Evolutionary conservation across 1,140 invertebrate genomes (phyloP).

Genomic region (Palaemon carinicauda): DNA sequence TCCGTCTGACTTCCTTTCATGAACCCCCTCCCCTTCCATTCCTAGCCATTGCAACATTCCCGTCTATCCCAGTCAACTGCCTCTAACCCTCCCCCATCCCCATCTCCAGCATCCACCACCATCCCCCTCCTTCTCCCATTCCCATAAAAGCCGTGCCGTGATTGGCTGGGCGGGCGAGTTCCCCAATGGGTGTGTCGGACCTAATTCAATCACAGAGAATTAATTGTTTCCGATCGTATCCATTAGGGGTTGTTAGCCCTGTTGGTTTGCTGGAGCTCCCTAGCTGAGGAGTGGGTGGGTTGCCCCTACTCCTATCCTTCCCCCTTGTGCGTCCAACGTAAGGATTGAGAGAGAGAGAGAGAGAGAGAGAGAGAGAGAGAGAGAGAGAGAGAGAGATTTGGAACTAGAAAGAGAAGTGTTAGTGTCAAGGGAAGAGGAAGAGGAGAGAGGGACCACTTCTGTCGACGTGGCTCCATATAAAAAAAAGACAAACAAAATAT

Average conservation of each 20-base stretch:
- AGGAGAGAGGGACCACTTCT: too few relatives aligned
- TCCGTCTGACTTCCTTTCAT: not conserved
- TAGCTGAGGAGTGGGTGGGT: too few relatives aligned
- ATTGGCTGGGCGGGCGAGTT: constrained; percentile 28
- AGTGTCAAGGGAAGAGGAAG: too few relatives aligned
- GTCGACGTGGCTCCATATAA: too few relatives aligned
- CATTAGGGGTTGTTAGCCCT: constrained; percentile 49
- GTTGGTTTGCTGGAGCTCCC: constrained; percentile 14
- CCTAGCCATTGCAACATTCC: not conserved
- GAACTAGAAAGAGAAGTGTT: too few relatives aligned
- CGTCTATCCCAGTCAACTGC: too few relatives aligned
- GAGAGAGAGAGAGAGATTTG: too few relatives aligned
- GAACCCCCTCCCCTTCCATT: not conserved
- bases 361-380: too few relatives aligned
- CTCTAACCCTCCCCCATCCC: not conserved
- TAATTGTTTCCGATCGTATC: constrained; percentile 51
- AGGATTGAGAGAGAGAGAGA: too few relatives aligned
- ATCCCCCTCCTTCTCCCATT: not conserved
- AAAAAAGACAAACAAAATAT: too few relatives aligned
- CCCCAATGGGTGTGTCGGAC: constrained; percentile 43
- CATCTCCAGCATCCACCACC: not conserved
- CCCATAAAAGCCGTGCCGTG: constrained; percentile 38
- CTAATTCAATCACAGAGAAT: constrained; percentile 44
- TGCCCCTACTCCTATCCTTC: not conserved
- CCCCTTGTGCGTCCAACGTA: not conserved